These are phyloP conservation scores for Pelvicachromis taeniatus DNA, from an alignment of 2,113 vertebrate species.

Conservation along the genomic window DNA sequence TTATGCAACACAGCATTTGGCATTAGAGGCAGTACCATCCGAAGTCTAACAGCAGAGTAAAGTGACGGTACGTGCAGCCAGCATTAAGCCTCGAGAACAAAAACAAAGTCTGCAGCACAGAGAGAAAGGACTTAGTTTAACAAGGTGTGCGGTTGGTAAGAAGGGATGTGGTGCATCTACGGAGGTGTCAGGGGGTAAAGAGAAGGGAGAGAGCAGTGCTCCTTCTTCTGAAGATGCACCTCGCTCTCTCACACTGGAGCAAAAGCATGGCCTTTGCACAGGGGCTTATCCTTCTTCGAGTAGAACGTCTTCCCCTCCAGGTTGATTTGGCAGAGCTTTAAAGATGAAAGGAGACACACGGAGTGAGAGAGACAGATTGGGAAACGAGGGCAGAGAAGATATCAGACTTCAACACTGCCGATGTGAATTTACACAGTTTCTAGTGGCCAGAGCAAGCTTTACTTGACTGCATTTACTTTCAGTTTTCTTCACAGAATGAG, in stretches of 20 bases:
- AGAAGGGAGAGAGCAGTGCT: conserved; percentile 1
- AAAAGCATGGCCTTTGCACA: conserved; percentile 98
- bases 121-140: conserved; percentile 5
- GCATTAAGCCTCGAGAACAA: conserved; percentile 13
- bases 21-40: conserved; percentile 7
- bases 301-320: conserved; percentile 99
- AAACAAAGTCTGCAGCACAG: conserved; percentile 26
- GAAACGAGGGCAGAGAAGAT: conserved; percentile 20
- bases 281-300: conserved; percentile 98
- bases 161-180: conserved; percentile 1
- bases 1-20: conserved; percentile 23
- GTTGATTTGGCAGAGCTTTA: conserved; percentile 96
- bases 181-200: neutral
- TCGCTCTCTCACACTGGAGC: conserved; percentile 83
- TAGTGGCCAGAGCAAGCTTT: conserved; percentile 10
- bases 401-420: conserved; percentile 26
- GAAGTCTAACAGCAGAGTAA: neutral
- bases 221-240: conserved; percentile 46
- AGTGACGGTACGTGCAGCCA: neutral
- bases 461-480: conserved; percentile 8
- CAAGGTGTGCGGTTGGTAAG: conserved; percentile 23
- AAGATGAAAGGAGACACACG: conserved; percentile 49
- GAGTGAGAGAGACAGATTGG: conserved; percentile 14
- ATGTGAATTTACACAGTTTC: conserved; percentile 20
- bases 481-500: neutral